These are phyloP conservation scores for Hypena proboscidalis DNA, from an alignment of 2,888 invertebrate species.

Conservation along the genomic window DNA sequence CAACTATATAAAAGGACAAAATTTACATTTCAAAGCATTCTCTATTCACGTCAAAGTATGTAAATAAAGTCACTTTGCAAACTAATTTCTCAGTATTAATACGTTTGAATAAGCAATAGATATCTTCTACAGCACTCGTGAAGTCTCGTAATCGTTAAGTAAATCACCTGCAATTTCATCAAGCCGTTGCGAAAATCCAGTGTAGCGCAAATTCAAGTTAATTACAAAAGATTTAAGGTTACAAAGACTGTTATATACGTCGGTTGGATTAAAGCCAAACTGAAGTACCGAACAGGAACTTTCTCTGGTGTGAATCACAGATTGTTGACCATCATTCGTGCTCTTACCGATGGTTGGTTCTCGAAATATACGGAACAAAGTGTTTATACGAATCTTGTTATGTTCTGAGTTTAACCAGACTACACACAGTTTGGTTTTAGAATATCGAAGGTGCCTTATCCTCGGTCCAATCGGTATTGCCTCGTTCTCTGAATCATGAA, in stretches of 20 bases:
- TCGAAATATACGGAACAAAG: background rate
- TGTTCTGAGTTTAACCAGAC: no score
- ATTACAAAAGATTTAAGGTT: conserved; percentile 37
- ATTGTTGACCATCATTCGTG: conserved; percentile 14
- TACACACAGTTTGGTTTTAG: no score
- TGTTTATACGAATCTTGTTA: conserved; percentile 1
- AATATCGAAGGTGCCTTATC: no score
- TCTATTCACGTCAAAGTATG: background rate
- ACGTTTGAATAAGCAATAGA: background rate
- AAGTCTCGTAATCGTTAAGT: conserved; percentile 15
- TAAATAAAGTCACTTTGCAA: background rate
- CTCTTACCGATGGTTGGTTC: conserved; percentile 1
- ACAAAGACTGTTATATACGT: conserved; percentile 26
- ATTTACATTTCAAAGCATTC: background rate
- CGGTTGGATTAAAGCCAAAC: conserved; percentile 36
- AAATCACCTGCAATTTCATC: conserved; percentile 31
- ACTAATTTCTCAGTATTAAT: background rate
- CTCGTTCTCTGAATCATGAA: no score
- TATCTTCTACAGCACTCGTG: background rate
- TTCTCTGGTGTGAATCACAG: conserved; percentile 25
- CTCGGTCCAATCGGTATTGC: no score
- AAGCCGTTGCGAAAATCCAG: conserved; percentile 29
- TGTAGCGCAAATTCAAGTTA: conserved; percentile 35
- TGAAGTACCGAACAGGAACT: conserved; percentile 24
- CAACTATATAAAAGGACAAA: background rate